Evolutionary conservation across 2,113 vertebrate genomes (phyloP), one percentile per base, ranked within the genome.

Genomic region (Indri indri): DNA sequence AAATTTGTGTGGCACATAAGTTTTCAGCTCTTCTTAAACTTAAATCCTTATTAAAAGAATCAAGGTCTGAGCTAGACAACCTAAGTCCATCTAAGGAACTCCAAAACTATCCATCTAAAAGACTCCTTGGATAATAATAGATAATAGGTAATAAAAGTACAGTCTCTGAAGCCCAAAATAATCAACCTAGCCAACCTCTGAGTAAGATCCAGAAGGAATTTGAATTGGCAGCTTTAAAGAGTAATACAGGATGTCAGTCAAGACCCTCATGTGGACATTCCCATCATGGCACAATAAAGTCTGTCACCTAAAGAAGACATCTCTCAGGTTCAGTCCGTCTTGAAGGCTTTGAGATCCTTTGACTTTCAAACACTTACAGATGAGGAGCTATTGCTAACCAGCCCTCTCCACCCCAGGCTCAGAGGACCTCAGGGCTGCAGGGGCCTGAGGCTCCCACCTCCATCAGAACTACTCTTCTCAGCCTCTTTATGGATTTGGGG

Each of bases 211-310:
- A 34, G 12, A 65, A 83, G 42, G 54, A 94, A 40, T 65, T 50
- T 79, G 37, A 82, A n/a, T 63, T 79, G 71, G 34, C 23, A 73
- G 30, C 47, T 93, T 65, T 87, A 93, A 68, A 95, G n/a, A 90
- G 59, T 42, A 81, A 63, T 73, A 17, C 30, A 76, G 50, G 34
- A 57, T 66, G 89, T 76, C 3, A 1, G 16, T 88, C 83, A 91
- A 83, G 71, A 80, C 32, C 68, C 30, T 61, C 16, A 17, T 0
- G 13, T 70, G 50, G 16, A n/a, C 37, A 42, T 54, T 94, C 82
- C 59, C 32, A n/a, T 25, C 23, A 4, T 57, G 70, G 32, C n/a
- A 54, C 13, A 71, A 3, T n/a, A 11, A 77, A 70, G 42, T 42
- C 81, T 83, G 1, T 65, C 73, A 79, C 8, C 93, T 79, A 25